Evolutionary conservation across 2,888 invertebrate genomes (phyloP).

Genomic region (Bellardia bayeri): DNA sequence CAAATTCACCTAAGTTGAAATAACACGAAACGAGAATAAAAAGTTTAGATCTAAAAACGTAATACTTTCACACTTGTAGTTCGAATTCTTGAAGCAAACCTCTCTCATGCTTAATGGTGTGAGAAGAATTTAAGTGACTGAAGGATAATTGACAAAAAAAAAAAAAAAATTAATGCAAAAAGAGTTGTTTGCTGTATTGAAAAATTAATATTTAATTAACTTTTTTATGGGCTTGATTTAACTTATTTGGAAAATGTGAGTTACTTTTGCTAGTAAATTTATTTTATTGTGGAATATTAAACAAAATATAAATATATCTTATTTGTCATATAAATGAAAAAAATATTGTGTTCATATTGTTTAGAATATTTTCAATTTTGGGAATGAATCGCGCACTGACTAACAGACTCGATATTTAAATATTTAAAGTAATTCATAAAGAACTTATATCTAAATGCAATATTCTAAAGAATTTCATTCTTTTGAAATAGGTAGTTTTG

Average conservation of each 20-base stretch:
- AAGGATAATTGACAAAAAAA: constrained; percentile 24
- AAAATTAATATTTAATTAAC: constrained; percentile 37
- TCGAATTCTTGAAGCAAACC: not conserved
- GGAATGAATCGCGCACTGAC: too few species aligned
- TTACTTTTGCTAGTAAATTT: not conserved
- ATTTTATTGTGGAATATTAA: not conserved
- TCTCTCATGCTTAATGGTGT: not conserved
- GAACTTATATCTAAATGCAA: too few species aligned
- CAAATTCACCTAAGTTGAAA: not conserved
- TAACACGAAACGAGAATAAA: not conserved
- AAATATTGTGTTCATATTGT: too few species aligned
- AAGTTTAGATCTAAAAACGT: not conserved
- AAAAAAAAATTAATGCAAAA: not conserved
- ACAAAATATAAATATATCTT: too few species aligned
- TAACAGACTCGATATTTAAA: too few species aligned
- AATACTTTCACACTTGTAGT: constrained; percentile 12
- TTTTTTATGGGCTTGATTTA: constrained; percentile 3
- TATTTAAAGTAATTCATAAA: too few species aligned
- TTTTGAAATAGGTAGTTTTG: too few species aligned
- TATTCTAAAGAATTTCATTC: too few species aligned
- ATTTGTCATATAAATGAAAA: too few species aligned
- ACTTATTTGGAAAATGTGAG: not conserved
- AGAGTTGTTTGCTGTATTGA: not conserved
- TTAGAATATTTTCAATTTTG: too few species aligned
- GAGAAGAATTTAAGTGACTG: not conserved